Conservation (phyloP, 2,113 vertebrate species). For the Caranx ignobilis region DNA sequence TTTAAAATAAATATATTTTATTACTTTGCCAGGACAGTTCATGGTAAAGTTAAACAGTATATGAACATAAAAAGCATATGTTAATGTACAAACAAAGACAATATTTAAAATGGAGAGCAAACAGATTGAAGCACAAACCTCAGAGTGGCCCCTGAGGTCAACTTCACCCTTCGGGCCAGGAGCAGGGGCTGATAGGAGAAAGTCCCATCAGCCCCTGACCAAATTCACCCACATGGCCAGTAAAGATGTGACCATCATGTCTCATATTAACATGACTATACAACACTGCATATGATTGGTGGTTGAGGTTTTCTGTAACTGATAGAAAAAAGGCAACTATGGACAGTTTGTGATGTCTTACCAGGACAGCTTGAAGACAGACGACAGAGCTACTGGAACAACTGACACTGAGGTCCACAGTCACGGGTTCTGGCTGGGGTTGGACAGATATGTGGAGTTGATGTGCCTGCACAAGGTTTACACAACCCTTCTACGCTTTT, state of each 20-base stretch:
- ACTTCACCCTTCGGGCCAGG: conserved; percentile 5
- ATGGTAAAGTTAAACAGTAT: conserved; percentile 98
- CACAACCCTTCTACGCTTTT: no score
- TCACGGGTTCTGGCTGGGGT: conserved; percentile 45
- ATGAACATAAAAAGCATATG: conserved; percentile 98
- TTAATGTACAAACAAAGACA: conserved; percentile 95
- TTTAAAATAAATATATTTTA: conserved; percentile 99
- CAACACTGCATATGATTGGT: conserved; percentile 72
- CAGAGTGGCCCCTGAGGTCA: conserved; percentile 16
- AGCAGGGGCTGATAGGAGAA: conserved; percentile 14
- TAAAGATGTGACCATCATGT: conserved; percentile 30
- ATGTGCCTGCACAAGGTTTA: background rate
- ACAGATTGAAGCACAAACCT: conserved; percentile 85
- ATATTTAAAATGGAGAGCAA: conserved; percentile 88
- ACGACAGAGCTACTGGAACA: conserved; percentile 64
- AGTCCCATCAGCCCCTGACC: background rate
- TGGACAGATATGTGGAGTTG: conserved; percentile 31
- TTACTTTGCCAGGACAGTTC: conserved; percentile 98
- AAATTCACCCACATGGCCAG: conserved; percentile 18
- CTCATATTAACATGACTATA: conserved; percentile 60
- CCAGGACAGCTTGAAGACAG: conserved; percentile 35
- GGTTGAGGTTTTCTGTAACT: conserved; percentile 34
- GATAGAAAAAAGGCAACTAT: conserved; percentile 36
- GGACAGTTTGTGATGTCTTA: conserved; percentile 35
- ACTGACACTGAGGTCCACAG: conserved; percentile 49